These are phyloP conservation scores for Falco rusticolus DNA, from an alignment of 2,797 vertebrate genomes.

Conservation along the genomic window DNA sequence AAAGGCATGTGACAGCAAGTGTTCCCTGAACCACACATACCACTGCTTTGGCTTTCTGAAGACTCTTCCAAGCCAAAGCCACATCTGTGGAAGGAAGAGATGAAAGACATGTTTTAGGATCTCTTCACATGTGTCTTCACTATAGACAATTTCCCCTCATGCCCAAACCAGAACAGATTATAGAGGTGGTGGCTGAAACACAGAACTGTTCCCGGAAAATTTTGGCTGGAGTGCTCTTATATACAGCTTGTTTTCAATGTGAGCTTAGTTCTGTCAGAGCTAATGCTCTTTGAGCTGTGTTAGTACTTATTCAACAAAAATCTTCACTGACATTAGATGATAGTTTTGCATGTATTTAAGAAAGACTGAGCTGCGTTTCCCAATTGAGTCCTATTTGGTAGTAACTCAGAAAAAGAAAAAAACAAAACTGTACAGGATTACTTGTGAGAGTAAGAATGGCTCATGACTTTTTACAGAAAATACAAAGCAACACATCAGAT, in stretches of 20 bases:
- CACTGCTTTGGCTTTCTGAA: slow-evolving; percentile 32
- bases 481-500: neutral
- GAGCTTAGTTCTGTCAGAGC: neutral
- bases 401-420: neutral
- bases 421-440: neutral
- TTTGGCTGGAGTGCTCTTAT: neutral
- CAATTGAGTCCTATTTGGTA: neutral
- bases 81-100: neutral
- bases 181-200: neutral
- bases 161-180: neutral
- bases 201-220: neutral
- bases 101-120: neutral
- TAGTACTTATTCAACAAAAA: neutral
- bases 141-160: too few species aligned
- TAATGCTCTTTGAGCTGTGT: neutral
- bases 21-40: neutral
- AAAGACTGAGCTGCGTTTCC: neutral
- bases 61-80: slow-evolving; percentile 29
- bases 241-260: neutral
- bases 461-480: neutral
- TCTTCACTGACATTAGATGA: neutral
- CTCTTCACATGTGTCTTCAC: neutral
- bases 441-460: neutral
- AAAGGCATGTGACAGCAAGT: neutral
- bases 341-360: neutral